Evolutionary conservation across 2,888 invertebrate species (phyloP).

Genomic region (Seira sanloemensis): DNA sequence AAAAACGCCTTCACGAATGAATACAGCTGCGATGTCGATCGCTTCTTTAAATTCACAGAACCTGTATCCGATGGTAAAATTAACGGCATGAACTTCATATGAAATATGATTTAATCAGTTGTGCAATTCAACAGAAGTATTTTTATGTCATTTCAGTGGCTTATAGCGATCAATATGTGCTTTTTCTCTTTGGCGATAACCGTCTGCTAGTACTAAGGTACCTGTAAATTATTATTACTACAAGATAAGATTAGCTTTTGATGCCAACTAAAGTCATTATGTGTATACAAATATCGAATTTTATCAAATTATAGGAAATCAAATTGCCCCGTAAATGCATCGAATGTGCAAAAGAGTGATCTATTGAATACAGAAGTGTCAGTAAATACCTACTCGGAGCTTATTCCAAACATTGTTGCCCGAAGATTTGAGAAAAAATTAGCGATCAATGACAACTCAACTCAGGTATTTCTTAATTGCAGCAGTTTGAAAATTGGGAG

Average conservation of each 20-base stretch:
- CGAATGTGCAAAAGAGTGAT: constrained; percentile 35
- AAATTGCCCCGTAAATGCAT: neutral
- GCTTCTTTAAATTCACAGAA: constrained; percentile 66
- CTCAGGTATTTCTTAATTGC: constrained; percentile 58
- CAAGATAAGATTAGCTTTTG: too few species aligned
- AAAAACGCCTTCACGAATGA: constrained; percentile 67
- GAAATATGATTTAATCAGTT: too few species aligned
- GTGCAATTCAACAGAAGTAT: too few species aligned
- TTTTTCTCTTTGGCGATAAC: constrained; percentile 71
- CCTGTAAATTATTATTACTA: too few species aligned
- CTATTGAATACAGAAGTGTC: constrained; percentile 65
- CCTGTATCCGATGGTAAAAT: constrained; percentile 66
- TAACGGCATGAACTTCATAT: too few species aligned
- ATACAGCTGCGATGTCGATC: constrained; percentile 63
- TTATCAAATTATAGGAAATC: neutral
- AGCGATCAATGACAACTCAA: constrained; percentile 62
- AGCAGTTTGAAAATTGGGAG: too few species aligned
- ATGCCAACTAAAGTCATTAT: too few species aligned
- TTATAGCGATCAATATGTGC: constrained; percentile 67
- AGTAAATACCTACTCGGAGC: constrained; percentile 64
- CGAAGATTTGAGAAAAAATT: constrained; percentile 65
- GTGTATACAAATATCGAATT: neutral
- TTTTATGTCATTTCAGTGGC: too few species aligned
- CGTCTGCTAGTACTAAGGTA: constrained; percentile 70
- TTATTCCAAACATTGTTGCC: constrained; percentile 65